Evolutionary conservation across 2,888 invertebrate species (phyloP), one percentile per base, ranked within the genome.

Genomic region (Melanostoma mellinum): DNA sequence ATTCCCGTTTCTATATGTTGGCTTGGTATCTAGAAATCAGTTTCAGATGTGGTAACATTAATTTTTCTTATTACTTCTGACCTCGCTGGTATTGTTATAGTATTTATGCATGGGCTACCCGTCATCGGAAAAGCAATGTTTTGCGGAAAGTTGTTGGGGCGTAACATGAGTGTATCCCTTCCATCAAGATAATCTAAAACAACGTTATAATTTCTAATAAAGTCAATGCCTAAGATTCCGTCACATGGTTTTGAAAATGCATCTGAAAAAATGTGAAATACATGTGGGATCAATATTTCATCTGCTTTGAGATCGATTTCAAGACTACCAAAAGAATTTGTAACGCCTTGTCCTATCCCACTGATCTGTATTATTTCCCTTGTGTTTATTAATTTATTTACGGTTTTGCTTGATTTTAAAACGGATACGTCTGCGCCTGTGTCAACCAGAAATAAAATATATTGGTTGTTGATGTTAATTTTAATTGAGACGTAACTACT

Each of bases 161-260:
- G 35, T 35, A 55, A 10, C 20, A 55, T 55, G 6, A 55, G 20
- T 36, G 10, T 38, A 20, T 55, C 38, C 30, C 38, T 8, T 4
- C 56, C 8, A 36, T 30, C 50, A 8, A 9, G 50, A 10, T 52
- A 65, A 38, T 65, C 52, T 33, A 65, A 52, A 52, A 50, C 33
- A 48, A 50, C 50, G 36, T 65, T 33, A 8, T 32, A 65, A 52
- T 40, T 52, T 52, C 38, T 3, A 9, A 65, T 65, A 30, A 65
- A 65, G 38, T 65, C 50, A 6, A 65, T 5, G n/a, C 65, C 65
- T n/a, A 65, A 32, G 9, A 65, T 65, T 38, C 65, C 65, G 38
- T 65, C 52, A 10, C 38, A 32, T 6, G 52, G 33, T 1, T 52
- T 42, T 38, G 65, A 42, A 53, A 65, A 65, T 38, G 30, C 10